Evolutionary conservation across 2,113 vertebrate genomes (phyloP).

Genomic region (Paramisgurnus dabryanus): DNA sequence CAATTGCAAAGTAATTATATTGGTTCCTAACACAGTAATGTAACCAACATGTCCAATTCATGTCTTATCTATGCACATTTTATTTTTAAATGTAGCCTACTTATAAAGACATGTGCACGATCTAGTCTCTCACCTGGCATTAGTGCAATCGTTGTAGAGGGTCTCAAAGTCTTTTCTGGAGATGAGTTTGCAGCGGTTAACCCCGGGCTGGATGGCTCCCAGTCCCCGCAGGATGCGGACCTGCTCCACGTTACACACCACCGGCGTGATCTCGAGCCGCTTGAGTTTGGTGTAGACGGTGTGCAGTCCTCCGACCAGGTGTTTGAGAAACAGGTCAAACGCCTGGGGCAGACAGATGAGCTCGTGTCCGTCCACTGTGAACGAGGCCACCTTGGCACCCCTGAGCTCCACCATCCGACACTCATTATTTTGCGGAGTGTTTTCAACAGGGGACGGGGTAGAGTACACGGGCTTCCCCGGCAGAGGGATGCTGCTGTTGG

Average conservation of each 20-base stretch:
- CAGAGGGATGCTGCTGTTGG: conserved; percentile 78
- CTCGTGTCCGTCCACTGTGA: conserved; percentile 96
- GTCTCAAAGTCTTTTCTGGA: conserved; percentile 98
- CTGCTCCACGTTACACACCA: conserved; percentile 98
- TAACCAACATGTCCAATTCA: neutral
- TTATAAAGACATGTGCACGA: neutral
- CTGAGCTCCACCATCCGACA: conserved; percentile 98
- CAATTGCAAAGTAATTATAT: neutral
- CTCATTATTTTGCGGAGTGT: conserved; percentile 99
- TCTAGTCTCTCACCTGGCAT: conserved; percentile 84
- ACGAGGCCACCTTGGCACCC: conserved; percentile 96
- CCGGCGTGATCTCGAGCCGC: conserved; percentile 97
- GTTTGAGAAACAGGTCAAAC: conserved; percentile 98
- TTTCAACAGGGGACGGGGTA: conserved; percentile 96
- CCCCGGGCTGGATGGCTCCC: conserved; percentile 96
- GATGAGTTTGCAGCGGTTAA: conserved; percentile 98
- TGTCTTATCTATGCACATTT: too few species aligned
- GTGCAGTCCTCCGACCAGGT: conserved; percentile 97
- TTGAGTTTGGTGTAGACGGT: conserved; percentile 99
- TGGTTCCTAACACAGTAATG: neutral
- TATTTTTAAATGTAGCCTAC: neutral
- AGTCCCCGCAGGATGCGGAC: conserved; percentile 95
- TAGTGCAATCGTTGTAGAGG: conserved; percentile 98
- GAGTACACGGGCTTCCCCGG: conserved; percentile 94
- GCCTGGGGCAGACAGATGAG: conserved; percentile 98